phyloP scores from a whole-genome alignment of 2,797 vertebrate species.

The Coregonus ussuriensis region DNA sequence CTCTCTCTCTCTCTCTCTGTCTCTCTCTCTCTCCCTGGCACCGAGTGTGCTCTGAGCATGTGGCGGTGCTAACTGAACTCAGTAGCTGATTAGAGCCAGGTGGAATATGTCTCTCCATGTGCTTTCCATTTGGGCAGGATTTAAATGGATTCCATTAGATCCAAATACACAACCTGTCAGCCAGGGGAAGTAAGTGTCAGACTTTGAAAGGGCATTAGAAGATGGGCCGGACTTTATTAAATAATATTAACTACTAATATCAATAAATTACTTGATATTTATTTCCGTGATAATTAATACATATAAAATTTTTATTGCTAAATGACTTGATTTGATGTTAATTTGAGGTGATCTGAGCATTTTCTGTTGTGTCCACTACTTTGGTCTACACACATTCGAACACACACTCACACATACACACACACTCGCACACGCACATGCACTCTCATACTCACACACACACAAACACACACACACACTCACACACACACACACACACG shows the following conservation, averaged over 20 bases:
- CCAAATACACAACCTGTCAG: slow-evolving; percentile 80
- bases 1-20: slow-evolving; percentile 50
- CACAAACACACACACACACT: too few relatives aligned
- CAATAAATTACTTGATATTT: neutral
- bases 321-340: slow-evolving; percentile 66
- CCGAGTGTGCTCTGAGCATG: slow-evolving; percentile 55
- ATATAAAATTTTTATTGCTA: slow-evolving; percentile 31
- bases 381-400: too few relatives aligned
- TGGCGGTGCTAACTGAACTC: slow-evolving; percentile 62
- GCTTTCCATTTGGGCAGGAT: slow-evolving; percentile 79
- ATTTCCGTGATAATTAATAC: neutral
- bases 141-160: slow-evolving; percentile 81
- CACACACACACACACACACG: too few relatives aligned
- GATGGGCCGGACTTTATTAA: slow-evolving; percentile 67
- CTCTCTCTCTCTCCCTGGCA: slow-evolving; percentile 61
- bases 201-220: slow-evolving; percentile 77
- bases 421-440: too few relatives aligned
- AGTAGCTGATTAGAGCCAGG: slow-evolving; percentile 83
- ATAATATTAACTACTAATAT: neutral
- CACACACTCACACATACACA: too few relatives aligned
- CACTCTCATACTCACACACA: too few relatives aligned
- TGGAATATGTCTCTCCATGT: slow-evolving; percentile 71
- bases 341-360: too few relatives aligned
- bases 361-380: slow-evolving; percentile 40
- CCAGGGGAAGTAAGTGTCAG: slow-evolving; percentile 71